Evolutionary conservation across 2,888 invertebrate species (phyloP).

Genomic region (Standfussiana lucernea): DNA sequence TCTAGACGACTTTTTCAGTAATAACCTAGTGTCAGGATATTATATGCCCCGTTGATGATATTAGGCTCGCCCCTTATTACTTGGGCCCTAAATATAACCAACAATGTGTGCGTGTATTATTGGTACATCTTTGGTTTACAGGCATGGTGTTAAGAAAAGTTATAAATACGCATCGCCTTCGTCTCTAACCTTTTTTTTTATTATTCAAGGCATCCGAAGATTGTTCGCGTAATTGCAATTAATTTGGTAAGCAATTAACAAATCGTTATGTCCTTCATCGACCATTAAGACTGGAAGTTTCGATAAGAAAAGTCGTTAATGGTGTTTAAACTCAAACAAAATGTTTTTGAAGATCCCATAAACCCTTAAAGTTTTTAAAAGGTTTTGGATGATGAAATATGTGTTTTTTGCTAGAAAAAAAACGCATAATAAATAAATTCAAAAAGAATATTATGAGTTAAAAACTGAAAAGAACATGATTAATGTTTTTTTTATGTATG

Average conservation of each 20-base stretch:
- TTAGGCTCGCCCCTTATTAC: not conserved
- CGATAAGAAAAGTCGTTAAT: constrained; percentile 47
- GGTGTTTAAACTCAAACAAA: constrained; percentile 43
- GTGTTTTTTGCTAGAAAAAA: no score
- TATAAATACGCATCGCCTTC: not conserved
- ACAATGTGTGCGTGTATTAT: not conserved
- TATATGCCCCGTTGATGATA: not conserved
- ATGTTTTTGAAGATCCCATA: constrained; percentile 34
- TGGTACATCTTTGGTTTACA: not conserved
- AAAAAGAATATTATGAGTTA: not conserved
- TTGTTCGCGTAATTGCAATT: constrained; percentile 47
- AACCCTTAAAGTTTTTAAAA: constrained; percentile 36
- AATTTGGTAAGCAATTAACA: constrained; percentile 63
- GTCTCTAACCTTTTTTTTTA: not conserved
- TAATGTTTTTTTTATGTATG: not conserved
- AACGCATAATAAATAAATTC: not conserved
- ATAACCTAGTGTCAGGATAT: not conserved
- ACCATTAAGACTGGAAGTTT: constrained; percentile 51
- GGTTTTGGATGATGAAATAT: constrained; percentile 20
- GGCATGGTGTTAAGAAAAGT: not conserved
- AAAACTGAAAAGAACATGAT: not conserved
- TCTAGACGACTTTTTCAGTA: no score
- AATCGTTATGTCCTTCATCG: constrained; percentile 58
- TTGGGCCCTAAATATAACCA: not conserved
- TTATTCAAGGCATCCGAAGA: constrained; percentile 30